Evolutionary conservation across 2,888 invertebrate species (phyloP).

Genomic region (Hyposoter dolosus): DNA sequence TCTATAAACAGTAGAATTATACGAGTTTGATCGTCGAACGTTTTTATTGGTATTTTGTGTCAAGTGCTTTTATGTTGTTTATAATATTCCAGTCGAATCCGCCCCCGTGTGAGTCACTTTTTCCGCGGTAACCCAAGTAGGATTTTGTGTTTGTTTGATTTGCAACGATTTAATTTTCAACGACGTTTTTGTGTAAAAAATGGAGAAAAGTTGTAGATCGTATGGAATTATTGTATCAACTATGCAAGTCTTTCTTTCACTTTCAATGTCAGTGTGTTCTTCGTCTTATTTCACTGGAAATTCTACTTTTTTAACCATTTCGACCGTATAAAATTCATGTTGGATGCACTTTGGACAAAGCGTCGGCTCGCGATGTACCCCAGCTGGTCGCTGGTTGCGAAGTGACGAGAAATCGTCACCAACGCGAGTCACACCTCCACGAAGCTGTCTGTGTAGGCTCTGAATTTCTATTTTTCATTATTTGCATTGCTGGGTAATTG

Average conservation of each 20-base stretch:
- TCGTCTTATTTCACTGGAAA: background rate
- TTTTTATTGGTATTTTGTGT: background rate
- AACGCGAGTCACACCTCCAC: background rate
- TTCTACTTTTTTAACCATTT: constrained; percentile 19
- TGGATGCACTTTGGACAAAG: constrained; percentile 17
- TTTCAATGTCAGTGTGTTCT: constrained; percentile 4
- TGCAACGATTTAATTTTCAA: background rate
- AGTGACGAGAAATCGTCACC: constrained; percentile 38
- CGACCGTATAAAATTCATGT: constrained; percentile 44
- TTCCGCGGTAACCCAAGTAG: constrained; percentile 37
- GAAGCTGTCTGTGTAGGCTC: too few relatives aligned
- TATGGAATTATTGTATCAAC: constrained; percentile 4
- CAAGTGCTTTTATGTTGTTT: background rate
- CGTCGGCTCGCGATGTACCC: constrained; percentile 20
- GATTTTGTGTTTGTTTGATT: constrained; percentile 18
- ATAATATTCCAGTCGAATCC: constrained; percentile 22
- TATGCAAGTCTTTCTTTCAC: background rate
- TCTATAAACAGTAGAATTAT: background rate
- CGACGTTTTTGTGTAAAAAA: background rate
- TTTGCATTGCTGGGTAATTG: too few relatives aligned
- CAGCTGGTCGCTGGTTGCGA: constrained; percentile 54
- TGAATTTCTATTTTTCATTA: too few relatives aligned
- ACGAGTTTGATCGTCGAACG: background rate
- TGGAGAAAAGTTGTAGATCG: background rate
- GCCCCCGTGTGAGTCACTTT: constrained; percentile 54